phyloP scores from a whole-genome alignment of 2,797 vertebrate genomes.

The Scolopax bukidnonensis region DNA sequence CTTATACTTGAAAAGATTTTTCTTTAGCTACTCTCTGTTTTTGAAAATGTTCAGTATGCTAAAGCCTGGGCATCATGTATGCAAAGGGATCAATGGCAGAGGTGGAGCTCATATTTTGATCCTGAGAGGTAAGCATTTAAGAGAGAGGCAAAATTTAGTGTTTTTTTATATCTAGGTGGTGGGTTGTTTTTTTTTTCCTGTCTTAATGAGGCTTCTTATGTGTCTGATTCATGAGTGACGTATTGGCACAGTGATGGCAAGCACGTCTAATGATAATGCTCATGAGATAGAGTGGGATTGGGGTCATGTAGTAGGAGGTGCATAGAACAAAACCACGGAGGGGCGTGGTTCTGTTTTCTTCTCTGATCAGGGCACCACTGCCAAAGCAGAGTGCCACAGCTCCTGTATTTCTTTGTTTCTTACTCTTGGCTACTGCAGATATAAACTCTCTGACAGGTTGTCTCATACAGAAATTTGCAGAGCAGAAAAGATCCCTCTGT shows the following conservation, averaged over 20 bases:
- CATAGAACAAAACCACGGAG: not conserved
- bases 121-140: not conserved
- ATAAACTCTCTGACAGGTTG: not conserved
- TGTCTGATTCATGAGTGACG: not conserved
- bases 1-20: not conserved
- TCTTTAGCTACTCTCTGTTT: not conserved
- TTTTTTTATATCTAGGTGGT: rapidly evolving
- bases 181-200: not conserved
- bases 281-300: not conserved
- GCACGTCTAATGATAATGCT: not conserved
- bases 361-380: not conserved
- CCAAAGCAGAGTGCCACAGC: not conserved
- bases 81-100: not conserved
- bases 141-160: rapidly evolving
- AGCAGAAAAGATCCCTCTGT: not conserved
- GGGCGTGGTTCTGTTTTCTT: not conserved
- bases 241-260: not conserved
- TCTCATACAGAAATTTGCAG: not conserved
- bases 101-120: not conserved
- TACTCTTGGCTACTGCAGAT: not conserved
- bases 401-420: not conserved
- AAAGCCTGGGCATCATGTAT: not conserved
- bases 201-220: not conserved
- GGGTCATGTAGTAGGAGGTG: not conserved
- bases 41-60: not conserved